Evolutionary conservation across 2,797 vertebrate species (phyloP).

Genomic region (Poliocrania exsul): DNA sequence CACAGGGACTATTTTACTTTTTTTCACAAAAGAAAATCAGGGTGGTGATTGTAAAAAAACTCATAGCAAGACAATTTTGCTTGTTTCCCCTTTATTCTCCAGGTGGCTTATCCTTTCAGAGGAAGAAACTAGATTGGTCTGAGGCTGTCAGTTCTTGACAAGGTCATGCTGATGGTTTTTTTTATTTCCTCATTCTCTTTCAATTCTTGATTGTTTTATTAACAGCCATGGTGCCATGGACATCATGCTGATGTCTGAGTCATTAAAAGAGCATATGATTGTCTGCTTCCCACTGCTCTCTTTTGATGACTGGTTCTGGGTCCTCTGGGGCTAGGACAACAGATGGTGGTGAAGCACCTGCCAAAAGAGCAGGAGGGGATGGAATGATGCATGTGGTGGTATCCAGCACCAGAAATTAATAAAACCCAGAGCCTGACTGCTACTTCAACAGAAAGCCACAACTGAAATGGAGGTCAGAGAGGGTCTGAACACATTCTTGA

Average conservation of each 20-base stretch:
- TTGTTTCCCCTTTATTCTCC: neutral
- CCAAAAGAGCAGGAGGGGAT: slow-evolving; percentile 20
- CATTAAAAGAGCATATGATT: neutral
- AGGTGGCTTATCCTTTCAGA: neutral
- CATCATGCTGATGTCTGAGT: slow-evolving; percentile 12
- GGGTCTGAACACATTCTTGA: neutral
- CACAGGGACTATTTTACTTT: neutral
- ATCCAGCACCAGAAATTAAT: slow-evolving; percentile 32
- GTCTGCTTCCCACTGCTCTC: slow-evolving; percentile 13
- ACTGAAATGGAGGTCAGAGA: neutral
- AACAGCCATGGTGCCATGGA: neutral
- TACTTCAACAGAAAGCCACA: slow-evolving; percentile 8
- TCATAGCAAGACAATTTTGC: neutral
- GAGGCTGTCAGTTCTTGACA: neutral
- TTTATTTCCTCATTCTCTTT: neutral
- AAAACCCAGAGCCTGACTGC: neutral
- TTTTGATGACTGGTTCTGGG: slow-evolving; percentile 22
- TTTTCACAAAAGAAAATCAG: neutral
- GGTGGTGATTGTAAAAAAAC: neutral
- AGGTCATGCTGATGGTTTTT: neutral
- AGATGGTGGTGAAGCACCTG: slow-evolving; percentile 48
- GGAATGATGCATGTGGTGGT: neutral
- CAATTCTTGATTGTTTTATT: neutral
- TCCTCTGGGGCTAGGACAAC: slow-evolving; percentile 15
- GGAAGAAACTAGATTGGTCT: neutral